Evolutionary conservation across 2,113 vertebrate genomes (phyloP), one percentile per base, ranked within the genome.

Genomic region (Callithrix jacchus): DNA sequence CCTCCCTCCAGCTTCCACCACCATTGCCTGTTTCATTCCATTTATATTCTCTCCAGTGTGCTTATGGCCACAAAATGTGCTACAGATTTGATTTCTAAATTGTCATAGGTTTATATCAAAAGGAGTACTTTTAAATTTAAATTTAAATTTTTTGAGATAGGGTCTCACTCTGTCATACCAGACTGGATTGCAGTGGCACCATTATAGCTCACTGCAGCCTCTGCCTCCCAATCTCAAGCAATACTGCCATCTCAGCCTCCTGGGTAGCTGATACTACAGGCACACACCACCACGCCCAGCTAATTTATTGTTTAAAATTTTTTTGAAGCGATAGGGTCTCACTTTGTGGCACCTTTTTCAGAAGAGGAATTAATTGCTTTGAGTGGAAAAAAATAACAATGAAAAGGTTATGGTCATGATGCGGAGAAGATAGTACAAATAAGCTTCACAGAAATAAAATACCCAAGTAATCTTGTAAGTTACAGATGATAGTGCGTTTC

Each of bases 391-490:
- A 81, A 81, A 20, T 37, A 88, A 81, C 32, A 49, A 5, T 45
- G 21, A 86, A 85, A 89, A 94, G 37, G 27, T 21, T 82, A 18
- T 79, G 20, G 76, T 61, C 21, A 70, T 54, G 40, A 54, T 85
- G 45, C 37, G 87, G 17, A 95, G 66, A 77, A 70, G 11, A 82
- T 17, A 66, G 5, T 40, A 66, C 21, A 66, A 73, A 71, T 71
- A 66, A 71, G n/a, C n/a, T 82, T 25, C 37, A 66, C 66, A 35
- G 54, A 95, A 95, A 93, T 79, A 82, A 92, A 85, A 58, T 87
- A 42, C 49, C 80, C 64, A 12, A 80, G 54, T 79, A 25, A 80
- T 30, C 56, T 70, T 49, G 11, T 49, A 47, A 49, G 35, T 83
- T 42, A 82, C 11, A 64, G 74, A 96, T n/a, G 79, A 73, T 61